phyloP scores from a whole-genome alignment of 2,113 vertebrate species.

The Chascanopsetta lugubris region DNA sequence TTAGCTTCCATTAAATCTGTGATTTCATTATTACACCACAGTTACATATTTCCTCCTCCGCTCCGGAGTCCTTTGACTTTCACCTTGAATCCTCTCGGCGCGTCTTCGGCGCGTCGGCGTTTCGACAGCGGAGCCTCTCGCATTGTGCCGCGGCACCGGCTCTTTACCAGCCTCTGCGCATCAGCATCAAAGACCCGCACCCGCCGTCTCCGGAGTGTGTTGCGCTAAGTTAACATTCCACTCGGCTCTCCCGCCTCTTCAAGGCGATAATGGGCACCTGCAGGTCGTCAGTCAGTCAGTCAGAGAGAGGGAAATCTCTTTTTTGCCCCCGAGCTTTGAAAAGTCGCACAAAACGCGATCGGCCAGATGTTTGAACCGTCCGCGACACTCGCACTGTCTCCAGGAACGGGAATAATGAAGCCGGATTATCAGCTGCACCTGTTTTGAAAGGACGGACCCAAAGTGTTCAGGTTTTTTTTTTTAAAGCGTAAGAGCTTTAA shows the following conservation, averaged over 20 bases:
- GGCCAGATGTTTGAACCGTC: neutral
- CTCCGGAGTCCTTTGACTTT: conserved; percentile 20
- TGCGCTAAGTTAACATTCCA: conserved; percentile 45
- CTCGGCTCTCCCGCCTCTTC: conserved; percentile 35
- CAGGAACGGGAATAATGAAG: too few species aligned
- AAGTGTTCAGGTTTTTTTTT: too few species aligned
- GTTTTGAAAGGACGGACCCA: too few species aligned
- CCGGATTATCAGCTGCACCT: too few species aligned
- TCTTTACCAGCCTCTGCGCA: conserved; percentile 8
- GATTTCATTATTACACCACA: neutral
- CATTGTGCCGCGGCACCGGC: neutral
- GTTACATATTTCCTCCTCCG: conserved; percentile 17
- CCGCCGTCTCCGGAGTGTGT: conserved; percentile 25
- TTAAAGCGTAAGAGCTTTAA: too few species aligned
- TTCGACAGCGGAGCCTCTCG: conserved; percentile 42
- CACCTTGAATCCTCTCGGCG: conserved; percentile 59
- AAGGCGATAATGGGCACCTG: conserved; percentile 34
- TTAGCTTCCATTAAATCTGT: conserved; percentile 5
- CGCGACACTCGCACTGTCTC: neutral
- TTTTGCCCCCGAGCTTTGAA: conserved; percentile 41
- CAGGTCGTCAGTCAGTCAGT: conserved; percentile 37
- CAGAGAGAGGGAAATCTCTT: conserved; percentile 38
- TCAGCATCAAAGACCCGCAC: conserved; percentile 54
- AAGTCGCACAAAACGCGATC: conserved; percentile 23
- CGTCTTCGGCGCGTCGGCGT: conserved; percentile 5